These are phyloP conservation scores for Lydus trimaculatus DNA, from an alignment of 2,888 invertebrate species.

Conservation along the genomic window DNA sequence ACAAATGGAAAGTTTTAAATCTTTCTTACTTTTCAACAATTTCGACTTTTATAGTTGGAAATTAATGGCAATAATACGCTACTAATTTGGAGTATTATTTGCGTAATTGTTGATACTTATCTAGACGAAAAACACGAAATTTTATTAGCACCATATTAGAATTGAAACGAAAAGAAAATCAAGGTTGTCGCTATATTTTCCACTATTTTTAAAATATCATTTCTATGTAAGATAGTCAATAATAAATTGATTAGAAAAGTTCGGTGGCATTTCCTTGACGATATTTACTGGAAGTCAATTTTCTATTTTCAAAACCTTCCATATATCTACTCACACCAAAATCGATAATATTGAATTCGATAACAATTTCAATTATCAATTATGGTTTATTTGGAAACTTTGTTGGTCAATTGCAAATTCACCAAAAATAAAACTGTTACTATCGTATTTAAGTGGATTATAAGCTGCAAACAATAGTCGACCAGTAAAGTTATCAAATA, in stretches of 20 bases:
- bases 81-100: neutral
- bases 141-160: neutral
- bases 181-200: neutral
- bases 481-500: no score
- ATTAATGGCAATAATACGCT: neutral
- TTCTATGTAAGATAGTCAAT: neutral
- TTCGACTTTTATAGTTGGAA: no score
- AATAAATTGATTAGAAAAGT: neutral
- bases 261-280: neutral
- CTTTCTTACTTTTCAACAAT: no score
- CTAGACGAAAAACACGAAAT: neutral
- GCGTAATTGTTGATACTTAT: neutral
- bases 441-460: no score
- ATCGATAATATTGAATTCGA: neutral
- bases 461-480: no score
- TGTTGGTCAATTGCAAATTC: no score
- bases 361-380: neutral
- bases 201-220: neutral
- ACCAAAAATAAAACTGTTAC: no score
- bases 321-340: neutral
- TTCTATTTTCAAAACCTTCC: neutral
- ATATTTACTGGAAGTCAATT: neutral
- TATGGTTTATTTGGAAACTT: no score
- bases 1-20: no score
- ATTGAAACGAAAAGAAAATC: neutral